A percentile compares a stretch with the other conserved stretches of the same genome.
Conservation (phyloP, 2,113 vertebrate species). For the Oplegnathus fasciatus region DNA sequence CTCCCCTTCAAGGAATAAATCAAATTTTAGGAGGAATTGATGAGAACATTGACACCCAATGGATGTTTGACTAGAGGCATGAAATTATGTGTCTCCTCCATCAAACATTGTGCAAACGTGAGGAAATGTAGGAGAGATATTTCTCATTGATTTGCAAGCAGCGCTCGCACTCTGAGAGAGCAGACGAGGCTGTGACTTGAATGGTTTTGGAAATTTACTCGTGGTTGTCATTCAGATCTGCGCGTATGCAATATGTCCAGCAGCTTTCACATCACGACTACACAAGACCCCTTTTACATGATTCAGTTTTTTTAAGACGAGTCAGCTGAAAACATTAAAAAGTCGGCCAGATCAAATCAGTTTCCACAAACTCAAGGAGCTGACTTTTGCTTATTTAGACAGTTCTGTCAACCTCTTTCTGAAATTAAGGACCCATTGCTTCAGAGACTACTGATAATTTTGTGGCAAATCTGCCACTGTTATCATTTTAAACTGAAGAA, state of each 20-base stretch:
- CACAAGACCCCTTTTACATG: not conserved
- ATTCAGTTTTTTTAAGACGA: not conserved
- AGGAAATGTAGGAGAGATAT: not conserved
- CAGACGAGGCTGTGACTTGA: not conserved
- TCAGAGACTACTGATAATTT: not conserved
- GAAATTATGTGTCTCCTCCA: conserved; percentile 30
- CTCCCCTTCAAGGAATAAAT: conserved; percentile 28
- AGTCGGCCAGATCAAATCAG: not conserved
- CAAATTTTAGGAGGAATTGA: conserved; percentile 6
- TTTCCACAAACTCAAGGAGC: not conserved
- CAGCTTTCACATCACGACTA: not conserved
- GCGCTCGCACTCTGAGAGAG: not conserved
- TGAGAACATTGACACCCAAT: conserved; percentile 21
- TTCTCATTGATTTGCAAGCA: not conserved
- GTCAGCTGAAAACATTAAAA: not conserved
- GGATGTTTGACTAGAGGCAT: conserved; percentile 36
- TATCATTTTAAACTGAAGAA: not conserved
- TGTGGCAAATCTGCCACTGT: not conserved
- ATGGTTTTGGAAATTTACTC: not conserved
- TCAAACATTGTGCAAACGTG: conserved; percentile 19
- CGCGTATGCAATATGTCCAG: not conserved
- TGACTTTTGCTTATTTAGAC: not conserved
- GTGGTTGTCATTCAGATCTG: not conserved
- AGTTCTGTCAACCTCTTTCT: not conserved
- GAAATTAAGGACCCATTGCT: not conserved